Percentiles rank a stretch among this genome's conserved stretches.
Conservation (phyloP, 2,797 vertebrate species). For the Oreochromis mossambicus region DNA sequence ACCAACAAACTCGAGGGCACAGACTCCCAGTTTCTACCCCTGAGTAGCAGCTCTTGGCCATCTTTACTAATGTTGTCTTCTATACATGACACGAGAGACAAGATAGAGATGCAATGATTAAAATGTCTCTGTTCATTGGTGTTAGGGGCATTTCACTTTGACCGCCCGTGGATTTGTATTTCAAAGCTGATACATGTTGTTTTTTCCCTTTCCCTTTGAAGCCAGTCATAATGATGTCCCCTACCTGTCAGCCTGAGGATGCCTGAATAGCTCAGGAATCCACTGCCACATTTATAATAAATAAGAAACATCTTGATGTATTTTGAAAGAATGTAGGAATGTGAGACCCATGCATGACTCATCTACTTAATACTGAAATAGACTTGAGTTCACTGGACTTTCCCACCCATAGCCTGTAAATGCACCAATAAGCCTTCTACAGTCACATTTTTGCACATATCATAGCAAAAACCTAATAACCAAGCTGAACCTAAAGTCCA, state of each 20-base stretch:
- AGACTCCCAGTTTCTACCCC: neutral
- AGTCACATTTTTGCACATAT: neutral
- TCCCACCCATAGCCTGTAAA: neutral
- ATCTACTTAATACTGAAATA: conserved; percentile 3
- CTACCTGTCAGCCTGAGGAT: conserved; percentile 40
- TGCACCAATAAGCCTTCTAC: neutral
- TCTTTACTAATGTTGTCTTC: conserved; percentile 30
- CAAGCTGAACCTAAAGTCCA: neutral
- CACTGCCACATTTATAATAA: conserved; percentile 36
- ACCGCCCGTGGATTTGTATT: conserved; percentile 35
- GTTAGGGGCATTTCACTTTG: conserved; percentile 26
- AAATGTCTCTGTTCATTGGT: conserved; percentile 19
- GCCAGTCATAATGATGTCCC: conserved; percentile 46
- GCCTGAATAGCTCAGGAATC: conserved; percentile 18
- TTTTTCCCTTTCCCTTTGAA: conserved; percentile 36
- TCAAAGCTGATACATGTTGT: conserved; percentile 35
- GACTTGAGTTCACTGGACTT: neutral
- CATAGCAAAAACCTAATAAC: neutral
- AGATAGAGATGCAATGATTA: conserved; percentile 32
- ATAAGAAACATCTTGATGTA: conserved; percentile 18
- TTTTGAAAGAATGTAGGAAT: conserved; percentile 5
- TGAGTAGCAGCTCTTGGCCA: conserved; percentile 31
- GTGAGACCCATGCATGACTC: neutral
- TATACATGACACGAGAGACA: conserved; percentile 31
- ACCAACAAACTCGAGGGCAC: conserved; percentile 11